Evolutionary conservation across 2,113 vertebrate species (phyloP).

Genomic region (Acrocephalus kingi): DNA sequence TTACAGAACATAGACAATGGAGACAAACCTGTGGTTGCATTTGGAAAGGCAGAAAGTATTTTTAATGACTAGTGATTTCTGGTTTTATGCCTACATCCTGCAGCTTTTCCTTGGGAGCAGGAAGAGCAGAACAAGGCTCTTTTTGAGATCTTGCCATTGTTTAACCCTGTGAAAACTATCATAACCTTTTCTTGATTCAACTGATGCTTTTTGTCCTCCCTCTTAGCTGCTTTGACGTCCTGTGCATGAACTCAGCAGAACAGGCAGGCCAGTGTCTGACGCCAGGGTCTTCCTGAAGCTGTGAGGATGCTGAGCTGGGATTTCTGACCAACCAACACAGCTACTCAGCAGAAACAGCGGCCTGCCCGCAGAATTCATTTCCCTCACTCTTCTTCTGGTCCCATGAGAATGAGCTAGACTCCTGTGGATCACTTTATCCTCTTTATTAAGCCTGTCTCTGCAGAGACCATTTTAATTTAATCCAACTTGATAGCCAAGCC

Average conservation of each 20-base stretch:
- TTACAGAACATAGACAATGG: not conserved
- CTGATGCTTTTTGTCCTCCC: not conserved
- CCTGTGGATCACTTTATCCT: not conserved
- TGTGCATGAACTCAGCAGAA: not conserved
- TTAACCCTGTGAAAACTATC: not conserved
- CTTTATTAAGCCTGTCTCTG: constrained; percentile 38
- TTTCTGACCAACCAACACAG: not conserved
- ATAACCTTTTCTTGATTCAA: not conserved
- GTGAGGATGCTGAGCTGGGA: not conserved
- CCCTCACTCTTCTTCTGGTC: not conserved
- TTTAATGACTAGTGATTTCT: not conserved
- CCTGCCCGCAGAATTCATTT: not conserved
- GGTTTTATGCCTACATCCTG: not conserved
- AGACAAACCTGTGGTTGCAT: not conserved
- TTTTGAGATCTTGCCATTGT: not conserved
- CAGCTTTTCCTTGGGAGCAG: not conserved
- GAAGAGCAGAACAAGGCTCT: not conserved
- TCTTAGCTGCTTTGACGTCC: not conserved
- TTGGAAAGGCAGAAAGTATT: not conserved
- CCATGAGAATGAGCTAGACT: not conserved
- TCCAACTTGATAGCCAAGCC: constrained; percentile 14
- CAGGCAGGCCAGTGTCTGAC: not conserved
- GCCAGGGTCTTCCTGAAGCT: not conserved
- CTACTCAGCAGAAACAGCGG: not conserved
- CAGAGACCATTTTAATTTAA: constrained; percentile 42